Evolutionary conservation across 2,113 vertebrate species (phyloP).

Genomic region (Eptatretus burgeri): DNA sequence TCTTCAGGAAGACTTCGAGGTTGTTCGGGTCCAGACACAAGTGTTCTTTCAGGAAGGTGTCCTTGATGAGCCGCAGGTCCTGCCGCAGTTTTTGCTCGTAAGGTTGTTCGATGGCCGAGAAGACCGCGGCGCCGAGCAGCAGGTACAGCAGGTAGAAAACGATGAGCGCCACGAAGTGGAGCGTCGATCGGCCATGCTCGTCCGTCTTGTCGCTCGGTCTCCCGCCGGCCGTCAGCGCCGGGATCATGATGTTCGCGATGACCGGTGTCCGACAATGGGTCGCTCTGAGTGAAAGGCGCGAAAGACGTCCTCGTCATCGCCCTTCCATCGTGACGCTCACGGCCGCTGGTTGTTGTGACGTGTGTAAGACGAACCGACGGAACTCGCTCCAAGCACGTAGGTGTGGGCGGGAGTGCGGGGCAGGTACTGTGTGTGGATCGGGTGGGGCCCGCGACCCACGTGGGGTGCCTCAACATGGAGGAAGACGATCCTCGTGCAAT

Average conservation of each 20-base stretch:
- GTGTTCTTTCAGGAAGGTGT: conserved; percentile 25
- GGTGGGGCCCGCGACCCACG: too few relatives aligned
- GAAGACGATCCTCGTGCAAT: too few relatives aligned
- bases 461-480: too few relatives aligned
- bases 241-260: conserved; percentile 4
- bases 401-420: too few relatives aligned
- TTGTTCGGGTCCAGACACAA: conserved; percentile 20
- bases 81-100: conserved; percentile 25
- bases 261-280: conserved; percentile 7
- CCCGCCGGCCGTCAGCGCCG: conserved; percentile 9
- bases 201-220: background rate
- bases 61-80: conserved; percentile 24
- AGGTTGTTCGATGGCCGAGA: conserved; percentile 40
- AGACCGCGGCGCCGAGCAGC: conserved; percentile 33
- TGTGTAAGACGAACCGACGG: too few relatives aligned
- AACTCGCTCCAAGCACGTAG: too few relatives aligned
- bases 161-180: conserved; percentile 17
- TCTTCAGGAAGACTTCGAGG: conserved; percentile 27
- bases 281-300: background rate
- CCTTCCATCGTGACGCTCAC: too few relatives aligned
- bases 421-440: too few relatives aligned
- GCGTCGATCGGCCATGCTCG: conserved; percentile 12
- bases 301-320: too few relatives aligned
- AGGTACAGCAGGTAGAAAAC: conserved; percentile 30
- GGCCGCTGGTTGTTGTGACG: too few relatives aligned